Percentiles rank a stretch among this genome's conserved stretches.
Evolutionary conservation across 2,888 invertebrate species (phyloP).

Genomic region (Drosophila histrio): DNA sequence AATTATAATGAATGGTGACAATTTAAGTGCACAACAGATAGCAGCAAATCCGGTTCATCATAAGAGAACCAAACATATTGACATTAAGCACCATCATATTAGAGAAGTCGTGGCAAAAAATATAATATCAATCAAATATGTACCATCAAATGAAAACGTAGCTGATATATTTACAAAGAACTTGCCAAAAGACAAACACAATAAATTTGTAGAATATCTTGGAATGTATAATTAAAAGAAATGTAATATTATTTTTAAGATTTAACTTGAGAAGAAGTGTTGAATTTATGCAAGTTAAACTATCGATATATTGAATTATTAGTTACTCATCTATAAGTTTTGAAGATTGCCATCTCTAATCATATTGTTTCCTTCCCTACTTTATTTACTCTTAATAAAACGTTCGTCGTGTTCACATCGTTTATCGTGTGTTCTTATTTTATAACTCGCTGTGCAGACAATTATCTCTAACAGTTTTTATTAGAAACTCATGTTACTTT

Average conservation of each 20-base stretch:
- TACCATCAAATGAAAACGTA: not conserved
- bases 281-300: too few species aligned
- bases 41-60: not conserved
- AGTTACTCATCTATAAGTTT: too few species aligned
- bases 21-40: conserved; percentile 3
- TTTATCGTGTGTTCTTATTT: too few species aligned
- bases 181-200: not conserved
- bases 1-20: not conserved
- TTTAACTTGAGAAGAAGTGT: too few species aligned
- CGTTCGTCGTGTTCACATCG: too few species aligned
- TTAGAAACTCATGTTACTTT: too few species aligned
- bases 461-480: not conserved
- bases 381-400: too few species aligned
- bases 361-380: too few species aligned
- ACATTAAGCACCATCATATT: conserved; percentile 27
- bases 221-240: not conserved
- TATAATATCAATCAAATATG: not conserved
- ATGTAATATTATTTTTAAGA: too few species aligned
- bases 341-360: too few species aligned
- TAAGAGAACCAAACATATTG: conserved; percentile 41
- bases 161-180: not conserved
- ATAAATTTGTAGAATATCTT: not conserved
- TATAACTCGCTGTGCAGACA: not conserved
- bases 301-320: too few species aligned
- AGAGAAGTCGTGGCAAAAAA: not conserved